These are phyloP conservation scores for Trogon surrucura DNA, from an alignment of 2,113 vertebrate genomes.

Conservation along the genomic window DNA sequence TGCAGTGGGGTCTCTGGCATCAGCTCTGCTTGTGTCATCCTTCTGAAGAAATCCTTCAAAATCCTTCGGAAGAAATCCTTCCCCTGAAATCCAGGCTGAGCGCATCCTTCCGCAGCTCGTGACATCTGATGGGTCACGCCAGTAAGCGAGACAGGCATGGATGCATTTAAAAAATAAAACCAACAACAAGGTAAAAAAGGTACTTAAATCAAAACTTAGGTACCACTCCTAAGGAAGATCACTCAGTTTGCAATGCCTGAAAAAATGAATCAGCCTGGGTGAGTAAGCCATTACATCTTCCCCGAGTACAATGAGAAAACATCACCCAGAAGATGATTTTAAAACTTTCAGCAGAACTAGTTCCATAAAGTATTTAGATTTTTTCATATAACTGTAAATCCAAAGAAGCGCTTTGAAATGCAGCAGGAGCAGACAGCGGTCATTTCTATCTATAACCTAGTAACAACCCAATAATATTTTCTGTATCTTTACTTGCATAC, in stretches of 20 bases:
- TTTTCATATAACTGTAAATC: neutral
- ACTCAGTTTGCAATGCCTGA: neutral
- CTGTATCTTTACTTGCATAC: neutral
- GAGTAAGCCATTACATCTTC: neutral
- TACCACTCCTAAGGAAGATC: neutral
- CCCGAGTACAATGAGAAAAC: neutral
- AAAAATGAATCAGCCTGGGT: neutral
- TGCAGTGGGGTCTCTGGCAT: neutral
- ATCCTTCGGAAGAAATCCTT: no score
- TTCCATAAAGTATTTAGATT: neutral
- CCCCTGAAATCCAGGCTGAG: neutral
- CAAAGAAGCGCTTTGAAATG: neutral
- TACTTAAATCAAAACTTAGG: neutral
- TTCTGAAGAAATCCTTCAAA: neutral
- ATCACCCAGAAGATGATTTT: neutral
- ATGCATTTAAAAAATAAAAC: neutral
- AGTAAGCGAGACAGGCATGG: neutral
- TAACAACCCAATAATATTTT: neutral
- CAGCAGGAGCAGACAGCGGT: neutral
- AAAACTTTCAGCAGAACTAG: neutral
- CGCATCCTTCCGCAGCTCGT: neutral
- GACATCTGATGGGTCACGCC: neutral
- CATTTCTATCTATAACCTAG: neutral
- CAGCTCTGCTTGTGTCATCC: neutral
- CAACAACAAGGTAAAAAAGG: neutral